These are phyloP conservation scores for Aulostomus chinensis DNA, from an alignment of 2,797 vertebrate genomes.

Conservation along the genomic window DNA sequence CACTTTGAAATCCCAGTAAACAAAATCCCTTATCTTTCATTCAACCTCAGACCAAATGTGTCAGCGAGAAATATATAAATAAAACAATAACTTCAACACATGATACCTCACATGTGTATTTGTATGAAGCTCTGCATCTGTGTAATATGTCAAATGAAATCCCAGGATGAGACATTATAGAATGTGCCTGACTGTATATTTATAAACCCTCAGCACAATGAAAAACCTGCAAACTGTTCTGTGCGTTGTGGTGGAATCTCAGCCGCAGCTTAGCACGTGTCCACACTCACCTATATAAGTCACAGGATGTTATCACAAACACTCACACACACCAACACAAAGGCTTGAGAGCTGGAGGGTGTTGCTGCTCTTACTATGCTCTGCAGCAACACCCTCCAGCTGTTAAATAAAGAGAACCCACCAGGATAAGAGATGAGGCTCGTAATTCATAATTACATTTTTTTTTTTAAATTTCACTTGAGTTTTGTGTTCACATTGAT, in stretches of 20 bases:
- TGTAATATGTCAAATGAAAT: conserved; percentile 5
- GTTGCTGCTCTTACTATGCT: conserved; percentile 6
- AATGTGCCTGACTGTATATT: not conserved
- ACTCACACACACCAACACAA: not conserved
- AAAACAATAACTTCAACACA: no score
- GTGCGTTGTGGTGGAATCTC: not conserved
- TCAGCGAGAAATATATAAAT: no score
- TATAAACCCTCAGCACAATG: not conserved
- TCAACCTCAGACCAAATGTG: conserved; percentile 18
- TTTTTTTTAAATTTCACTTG: no score
- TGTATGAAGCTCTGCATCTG: not conserved
- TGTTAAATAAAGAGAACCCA: conserved; percentile 5
- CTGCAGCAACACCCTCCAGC: conserved; percentile 1
- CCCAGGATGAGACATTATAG: not conserved
- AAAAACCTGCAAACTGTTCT: not conserved
- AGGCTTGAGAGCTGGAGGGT: conserved; percentile 12
- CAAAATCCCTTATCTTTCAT: conserved; percentile 16
- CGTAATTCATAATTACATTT: not conserved
- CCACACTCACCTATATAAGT: conserved; percentile 11
- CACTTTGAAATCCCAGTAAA: conserved; percentile 31
- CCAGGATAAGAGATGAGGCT: not conserved
- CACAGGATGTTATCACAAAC: not conserved
- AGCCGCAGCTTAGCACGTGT: not conserved
- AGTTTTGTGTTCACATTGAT: no score
- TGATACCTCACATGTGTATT: no score